These are phyloP conservation scores for Sanderia malayensis DNA, from an alignment of 30 jellyfish, hydroid and myxozoan genomes.

Conservation along the genomic window DNA sequence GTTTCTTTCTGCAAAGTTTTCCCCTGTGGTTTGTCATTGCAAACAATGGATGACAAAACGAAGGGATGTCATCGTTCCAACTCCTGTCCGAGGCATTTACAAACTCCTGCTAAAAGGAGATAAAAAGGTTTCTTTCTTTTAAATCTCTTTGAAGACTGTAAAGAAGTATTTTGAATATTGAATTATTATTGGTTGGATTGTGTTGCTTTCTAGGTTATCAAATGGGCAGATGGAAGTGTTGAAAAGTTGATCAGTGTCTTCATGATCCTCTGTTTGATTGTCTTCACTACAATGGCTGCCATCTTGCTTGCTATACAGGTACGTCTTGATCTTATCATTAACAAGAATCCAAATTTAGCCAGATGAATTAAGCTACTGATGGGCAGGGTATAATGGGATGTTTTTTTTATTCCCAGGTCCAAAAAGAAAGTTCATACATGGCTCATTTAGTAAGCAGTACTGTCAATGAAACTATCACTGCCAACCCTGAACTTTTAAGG, in stretches of 20 bases:
- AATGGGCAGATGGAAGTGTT: constrained; percentile 48
- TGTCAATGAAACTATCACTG: constrained; percentile 76
- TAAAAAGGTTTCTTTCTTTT: too few species aligned
- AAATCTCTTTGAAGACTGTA: too few species aligned
- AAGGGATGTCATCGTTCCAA: constrained; percentile 75
- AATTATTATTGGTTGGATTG: too few species aligned
- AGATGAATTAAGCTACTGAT: too few species aligned
- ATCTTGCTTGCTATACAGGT: constrained; percentile 91
- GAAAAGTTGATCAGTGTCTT: constrained; percentile 79
- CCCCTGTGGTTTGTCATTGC: background rate
- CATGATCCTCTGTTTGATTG: constrained; percentile 76
- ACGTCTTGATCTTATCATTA: background rate
- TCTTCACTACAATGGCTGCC: constrained; percentile 63
- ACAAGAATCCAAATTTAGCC: too few species aligned
- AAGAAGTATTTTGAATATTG: too few species aligned
- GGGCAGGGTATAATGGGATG: too few species aligned
- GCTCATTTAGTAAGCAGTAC: constrained; percentile 76
- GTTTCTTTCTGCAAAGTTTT: constrained; percentile 13
- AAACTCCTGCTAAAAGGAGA: constrained; percentile 69
- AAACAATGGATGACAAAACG: constrained; percentile 57
- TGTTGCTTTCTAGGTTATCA: constrained; percentile 73
- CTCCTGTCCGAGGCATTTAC: constrained; percentile 70
- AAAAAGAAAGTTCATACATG: constrained; percentile 90
- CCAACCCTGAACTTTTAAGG: constrained; percentile 85
- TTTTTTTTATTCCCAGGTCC: constrained; percentile 56